Percentiles rank a stretch among this genome's conserved stretches.
Conservation (phyloP, 2,888 invertebrate genomes). For the Meiosimyza decipiens region DNA sequence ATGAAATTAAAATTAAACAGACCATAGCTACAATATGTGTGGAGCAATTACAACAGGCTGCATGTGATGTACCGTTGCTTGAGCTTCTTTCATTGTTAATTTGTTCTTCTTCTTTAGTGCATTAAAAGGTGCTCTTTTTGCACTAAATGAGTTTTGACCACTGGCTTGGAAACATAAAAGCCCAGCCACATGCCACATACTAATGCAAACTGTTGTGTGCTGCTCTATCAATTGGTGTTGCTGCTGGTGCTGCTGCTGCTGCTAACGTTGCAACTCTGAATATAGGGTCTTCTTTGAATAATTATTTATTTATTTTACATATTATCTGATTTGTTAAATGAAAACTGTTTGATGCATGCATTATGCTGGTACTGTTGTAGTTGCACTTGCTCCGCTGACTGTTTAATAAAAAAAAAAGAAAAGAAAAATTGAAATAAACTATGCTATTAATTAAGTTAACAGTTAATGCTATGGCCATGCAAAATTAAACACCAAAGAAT, state of each 20-base stretch:
- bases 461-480: slow-evolving; percentile 17
- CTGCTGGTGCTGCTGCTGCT: not conserved
- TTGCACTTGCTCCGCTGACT: slow-evolving; percentile 1
- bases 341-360: slow-evolving; percentile 11
- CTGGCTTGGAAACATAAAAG: slow-evolving; percentile 21
- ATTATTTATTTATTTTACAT: not conserved
- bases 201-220: no score
- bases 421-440: slow-evolving; percentile 5
- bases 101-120: not conserved
- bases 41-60: not conserved
- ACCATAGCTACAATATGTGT: slow-evolving; percentile 1
- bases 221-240: not conserved
- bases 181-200: not conserved
- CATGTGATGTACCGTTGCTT: slow-evolving; percentile 11
- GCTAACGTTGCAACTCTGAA: not conserved
- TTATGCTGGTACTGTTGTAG: slow-evolving; percentile 4
- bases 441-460: slow-evolving; percentile 23
- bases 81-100: not conserved
- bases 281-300: slow-evolving; percentile 9
- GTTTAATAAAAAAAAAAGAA: no score
- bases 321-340: slow-evolving; percentile 15
- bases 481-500: slow-evolving; percentile 1
- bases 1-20: not conserved
- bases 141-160: slow-evolving; percentile 21
- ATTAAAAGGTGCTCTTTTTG: not conserved